Percentiles rank a stretch among this genome's conserved stretches.
Evolutionary conservation across 1,140 invertebrate genomes (phyloP).

Genomic region (Anagrus nilaparvatae): DNA sequence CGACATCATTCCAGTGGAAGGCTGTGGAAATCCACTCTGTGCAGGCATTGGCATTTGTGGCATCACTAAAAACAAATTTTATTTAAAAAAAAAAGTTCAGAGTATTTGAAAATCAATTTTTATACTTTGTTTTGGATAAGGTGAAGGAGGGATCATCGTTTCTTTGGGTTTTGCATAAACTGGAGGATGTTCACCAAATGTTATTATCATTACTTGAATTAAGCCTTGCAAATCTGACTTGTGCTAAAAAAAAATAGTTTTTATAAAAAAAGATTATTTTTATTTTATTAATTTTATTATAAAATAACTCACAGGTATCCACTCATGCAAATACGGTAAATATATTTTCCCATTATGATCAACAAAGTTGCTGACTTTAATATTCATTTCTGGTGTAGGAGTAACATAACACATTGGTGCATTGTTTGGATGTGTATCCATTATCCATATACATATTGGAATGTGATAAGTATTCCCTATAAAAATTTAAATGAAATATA

Average conservation of each 20-base stretch:
- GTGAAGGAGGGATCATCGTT: slow-evolving; percentile 31
- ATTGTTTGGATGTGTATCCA: slow-evolving; percentile 94
- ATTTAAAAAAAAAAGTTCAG: slow-evolving; percentile 6
- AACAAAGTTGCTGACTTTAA: slow-evolving; percentile 89
- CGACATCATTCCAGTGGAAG: background rate
- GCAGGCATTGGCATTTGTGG: slow-evolving; percentile 5
- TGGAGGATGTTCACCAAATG: slow-evolving; percentile 92
- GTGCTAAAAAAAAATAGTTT: slow-evolving; percentile 43
- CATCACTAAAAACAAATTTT: slow-evolving; percentile 7
- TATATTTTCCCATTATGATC: slow-evolving; percentile 95
- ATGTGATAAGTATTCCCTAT: slow-evolving; percentile 85
- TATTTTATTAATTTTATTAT: slow-evolving; percentile 3
- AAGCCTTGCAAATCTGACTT: slow-evolving; percentile 74
- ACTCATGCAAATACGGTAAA: slow-evolving; percentile 93
- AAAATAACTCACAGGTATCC: slow-evolving; percentile 63
- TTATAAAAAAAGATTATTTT: background rate
- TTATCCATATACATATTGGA: slow-evolving; percentile 90
- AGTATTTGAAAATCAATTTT: background rate
- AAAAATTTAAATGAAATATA: slow-evolving; percentile 8
- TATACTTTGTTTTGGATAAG: slow-evolving; percentile 54
- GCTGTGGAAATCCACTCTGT: slow-evolving; percentile 3
- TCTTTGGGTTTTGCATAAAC: slow-evolving; percentile 70
- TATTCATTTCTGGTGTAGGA: slow-evolving; percentile 90
- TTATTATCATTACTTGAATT: slow-evolving; percentile 84
- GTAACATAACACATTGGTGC: slow-evolving; percentile 97